Base-by-base conservation (phyloP, 2,113 vertebrate species). In the Paradisaea rubra region DNA sequence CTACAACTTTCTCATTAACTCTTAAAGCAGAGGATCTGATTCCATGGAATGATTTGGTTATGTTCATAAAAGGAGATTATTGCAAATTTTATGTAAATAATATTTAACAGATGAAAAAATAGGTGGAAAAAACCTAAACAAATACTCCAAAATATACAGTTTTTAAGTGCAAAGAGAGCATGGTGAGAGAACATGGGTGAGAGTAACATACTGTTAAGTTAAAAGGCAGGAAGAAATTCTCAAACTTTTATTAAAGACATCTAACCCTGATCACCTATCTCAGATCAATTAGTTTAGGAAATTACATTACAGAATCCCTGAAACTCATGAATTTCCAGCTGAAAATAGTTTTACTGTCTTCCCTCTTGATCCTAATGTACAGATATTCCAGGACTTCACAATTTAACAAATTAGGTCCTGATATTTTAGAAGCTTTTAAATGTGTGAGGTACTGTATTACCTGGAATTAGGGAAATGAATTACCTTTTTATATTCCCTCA, bases 41-140 rank as follows among this genome's bases (percentile, higher is more conserved):
- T 81, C 35, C 22, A 19, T 49, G 5, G 2, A 47, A 45, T 83
- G 81, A 41, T 53, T 64, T 65, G 9, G 1, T 28, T 80, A 41
- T 44, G 13, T n/a, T 72, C 27, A 44, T 25, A 72, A 33, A 50
- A 89, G 4, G 33, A 85, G 1, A n/a, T 3, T 52, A 7, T 31
- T 83, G 24, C 1, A 60, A 52, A 56, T 77, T 54, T 28, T 66
- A 45, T 65, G 23, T 11, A 65, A 65, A 47, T 28, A 54, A 33
- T 69, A 59, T 59, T 56, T 64, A 50, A 60, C 3, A 3, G 10
- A 57, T 71, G 5, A 81, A 47, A 6, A 52, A 4, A 45, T 16
- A 50, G 0, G 1, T 47, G 5, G 27, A 17, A 60, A 56, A 45
- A 0, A 16, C 0, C 1, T 4, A 25, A 22, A 7, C 2, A 61